Conservation (phyloP, 2,888 invertebrate species). For the Xiphydria camelus region DNA sequence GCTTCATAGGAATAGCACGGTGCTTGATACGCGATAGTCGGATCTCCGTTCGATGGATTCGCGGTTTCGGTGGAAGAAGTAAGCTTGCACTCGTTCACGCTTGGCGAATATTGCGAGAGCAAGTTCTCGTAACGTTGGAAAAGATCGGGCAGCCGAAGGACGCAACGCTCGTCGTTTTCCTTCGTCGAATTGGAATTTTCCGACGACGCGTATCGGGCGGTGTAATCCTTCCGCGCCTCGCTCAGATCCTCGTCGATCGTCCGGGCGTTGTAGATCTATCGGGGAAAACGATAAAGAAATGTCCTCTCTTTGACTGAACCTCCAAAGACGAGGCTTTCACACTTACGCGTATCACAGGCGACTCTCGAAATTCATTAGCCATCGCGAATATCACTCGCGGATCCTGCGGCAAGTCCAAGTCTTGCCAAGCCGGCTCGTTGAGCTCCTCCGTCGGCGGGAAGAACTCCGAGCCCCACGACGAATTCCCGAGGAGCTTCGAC, state of each 20-base stretch:
- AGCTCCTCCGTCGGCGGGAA: slow-evolving; percentile 43
- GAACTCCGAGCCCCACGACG: slow-evolving; percentile 26
- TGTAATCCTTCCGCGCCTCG: slow-evolving; percentile 32
- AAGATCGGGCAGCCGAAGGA: slow-evolving; percentile 34
- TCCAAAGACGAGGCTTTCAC: too few species aligned
- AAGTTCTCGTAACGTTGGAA: slow-evolving; percentile 38
- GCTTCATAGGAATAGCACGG: slow-evolving; percentile 31
- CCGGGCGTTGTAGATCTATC: slow-evolving; percentile 41
- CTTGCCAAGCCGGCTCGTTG: slow-evolving; percentile 51
- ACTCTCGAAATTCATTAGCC: slow-evolving; percentile 44
- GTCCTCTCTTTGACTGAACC: not conserved
- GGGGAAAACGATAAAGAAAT: slow-evolving; percentile 1
- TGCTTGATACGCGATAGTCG: slow-evolving; percentile 20
- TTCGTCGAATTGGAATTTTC: not conserved
- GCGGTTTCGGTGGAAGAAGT: slow-evolving; percentile 23
- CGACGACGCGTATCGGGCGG: slow-evolving; percentile 27
- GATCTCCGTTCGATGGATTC: slow-evolving; percentile 12
- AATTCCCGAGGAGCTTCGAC: slow-evolving; percentile 40
- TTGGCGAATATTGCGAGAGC: slow-evolving; percentile 20
- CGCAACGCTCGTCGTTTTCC: slow-evolving; percentile 3
- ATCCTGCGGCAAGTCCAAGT: slow-evolving; percentile 47
- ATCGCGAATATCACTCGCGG: slow-evolving; percentile 48
- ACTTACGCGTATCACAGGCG: slow-evolving; percentile 40
- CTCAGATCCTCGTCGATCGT: slow-evolving; percentile 40
- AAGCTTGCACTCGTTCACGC: slow-evolving; percentile 9